These are phyloP conservation scores for Sus cebifrons DNA, from an alignment of 2,797 vertebrate genomes.

Conservation along the genomic window DNA sequence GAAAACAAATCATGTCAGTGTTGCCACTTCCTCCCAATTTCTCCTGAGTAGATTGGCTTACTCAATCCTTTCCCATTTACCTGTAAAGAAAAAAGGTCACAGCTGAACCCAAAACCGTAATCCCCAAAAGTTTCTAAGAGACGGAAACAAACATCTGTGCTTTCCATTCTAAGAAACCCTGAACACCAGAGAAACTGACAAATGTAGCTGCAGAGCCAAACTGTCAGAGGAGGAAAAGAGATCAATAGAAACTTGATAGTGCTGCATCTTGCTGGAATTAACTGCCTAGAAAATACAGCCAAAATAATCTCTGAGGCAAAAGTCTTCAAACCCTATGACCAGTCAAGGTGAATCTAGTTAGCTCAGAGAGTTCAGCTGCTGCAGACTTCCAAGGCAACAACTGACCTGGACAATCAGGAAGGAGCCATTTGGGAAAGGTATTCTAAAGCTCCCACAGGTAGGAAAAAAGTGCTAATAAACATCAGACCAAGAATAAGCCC, in stretches of 20 bases:
- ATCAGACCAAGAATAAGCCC: background rate
- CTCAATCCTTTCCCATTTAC: conserved; percentile 35
- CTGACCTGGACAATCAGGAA: background rate
- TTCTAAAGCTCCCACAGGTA: background rate
- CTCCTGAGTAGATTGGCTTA: background rate
- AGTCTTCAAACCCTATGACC: conserved; percentile 10
- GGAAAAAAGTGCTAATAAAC: background rate
- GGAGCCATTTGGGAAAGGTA: background rate
- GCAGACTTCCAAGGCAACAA: conserved; percentile 66
- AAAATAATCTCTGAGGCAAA: conserved; percentile 36
- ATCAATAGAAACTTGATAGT: conserved; percentile 48
- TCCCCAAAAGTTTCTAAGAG: conserved; percentile 19
- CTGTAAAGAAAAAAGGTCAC: background rate
- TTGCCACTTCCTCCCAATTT: background rate
- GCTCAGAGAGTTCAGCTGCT: conserved; percentile 59
- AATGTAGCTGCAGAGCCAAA: conserved; percentile 51
- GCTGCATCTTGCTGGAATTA: conserved; percentile 62
- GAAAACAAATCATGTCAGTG: background rate
- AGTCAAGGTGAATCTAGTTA: conserved; percentile 36
- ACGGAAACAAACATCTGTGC: conserved; percentile 33
- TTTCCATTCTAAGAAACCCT: conserved; percentile 35
- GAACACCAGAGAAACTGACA: conserved; percentile 32
- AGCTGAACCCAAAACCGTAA: background rate
- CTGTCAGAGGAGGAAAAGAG: background rate
- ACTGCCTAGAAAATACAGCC: conserved; percentile 48